Conservation (phyloP, 2,888 invertebrate species). For the Lasioglossum morio region DNA sequence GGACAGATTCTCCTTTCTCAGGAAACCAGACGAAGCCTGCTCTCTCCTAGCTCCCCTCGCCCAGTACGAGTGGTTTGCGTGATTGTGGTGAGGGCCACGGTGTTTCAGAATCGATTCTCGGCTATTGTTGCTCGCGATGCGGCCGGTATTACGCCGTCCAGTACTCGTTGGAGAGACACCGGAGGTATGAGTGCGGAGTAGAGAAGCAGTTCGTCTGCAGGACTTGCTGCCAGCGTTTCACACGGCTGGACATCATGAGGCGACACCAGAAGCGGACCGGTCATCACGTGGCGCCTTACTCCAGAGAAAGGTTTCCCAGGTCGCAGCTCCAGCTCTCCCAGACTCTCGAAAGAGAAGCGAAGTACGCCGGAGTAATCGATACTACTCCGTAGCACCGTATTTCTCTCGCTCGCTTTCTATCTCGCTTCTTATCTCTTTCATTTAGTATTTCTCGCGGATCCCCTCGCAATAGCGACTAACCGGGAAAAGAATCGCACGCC, state of each 20-base stretch:
- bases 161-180: constrained; percentile 79
- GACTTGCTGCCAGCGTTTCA: constrained; percentile 83
- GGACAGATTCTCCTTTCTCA: not conserved
- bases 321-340: constrained; percentile 19
- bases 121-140: constrained; percentile 75
- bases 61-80: constrained; percentile 48
- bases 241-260: constrained; percentile 82
- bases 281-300: constrained; percentile 71
- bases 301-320: constrained; percentile 63
- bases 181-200: constrained; percentile 82
- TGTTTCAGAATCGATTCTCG: constrained; percentile 76
- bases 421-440: not conserved
- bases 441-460: not conserved
- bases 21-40: not conserved
- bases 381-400: constrained; percentile 16
- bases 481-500: constrained; percentile 32
- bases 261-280: constrained; percentile 73
- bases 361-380: constrained; percentile 29
- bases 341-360: constrained; percentile 22
- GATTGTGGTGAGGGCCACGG: constrained; percentile 71
- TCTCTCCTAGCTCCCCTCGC: not conserved
- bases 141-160: constrained; percentile 74
- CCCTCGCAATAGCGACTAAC: constrained; percentile 4
- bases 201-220: constrained; percentile 84
- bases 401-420: constrained; percentile 16